phyloP scores from a whole-genome alignment of 2,113 vertebrate genomes.

The Limanda limanda region DNA sequence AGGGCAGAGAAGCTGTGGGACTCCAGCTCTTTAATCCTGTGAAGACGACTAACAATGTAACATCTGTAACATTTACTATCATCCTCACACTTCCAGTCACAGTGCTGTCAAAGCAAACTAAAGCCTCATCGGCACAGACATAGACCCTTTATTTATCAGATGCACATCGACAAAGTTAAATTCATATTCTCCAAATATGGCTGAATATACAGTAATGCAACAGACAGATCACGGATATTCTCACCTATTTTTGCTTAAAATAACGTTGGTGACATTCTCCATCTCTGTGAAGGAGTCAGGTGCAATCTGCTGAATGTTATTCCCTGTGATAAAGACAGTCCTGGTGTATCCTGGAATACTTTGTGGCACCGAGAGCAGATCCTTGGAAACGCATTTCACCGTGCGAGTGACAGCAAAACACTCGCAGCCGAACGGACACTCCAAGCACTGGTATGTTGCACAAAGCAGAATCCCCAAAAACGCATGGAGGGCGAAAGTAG shows the following conservation, averaged over 20 bases:
- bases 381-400: constrained; percentile 80
- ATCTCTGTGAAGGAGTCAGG: constrained; percentile 73
- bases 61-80: background rate
- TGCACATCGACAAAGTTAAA: constrained; percentile 29
- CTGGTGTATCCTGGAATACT: constrained; percentile 75
- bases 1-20: constrained; percentile 79
- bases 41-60: constrained; percentile 49
- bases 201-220: constrained; percentile 12
- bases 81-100: background rate
- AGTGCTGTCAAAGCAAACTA: background rate
- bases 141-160: constrained; percentile 34
- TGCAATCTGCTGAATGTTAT: constrained; percentile 74
- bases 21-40: constrained; percentile 79
- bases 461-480: constrained; percentile 71
- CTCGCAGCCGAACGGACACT: constrained; percentile 82
- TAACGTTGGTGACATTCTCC: constrained; percentile 80
- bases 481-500: constrained; percentile 35
- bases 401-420: constrained; percentile 77
- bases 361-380: constrained; percentile 72
- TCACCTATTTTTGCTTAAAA: constrained; percentile 84
- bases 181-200: constrained; percentile 15
- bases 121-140: constrained; percentile 3
- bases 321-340: constrained; percentile 79
- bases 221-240: constrained; percentile 32
- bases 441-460: constrained; percentile 49